phyloP scores from a whole-genome alignment of 2,888 invertebrate genomes.

The Unio delphinus region DNA sequence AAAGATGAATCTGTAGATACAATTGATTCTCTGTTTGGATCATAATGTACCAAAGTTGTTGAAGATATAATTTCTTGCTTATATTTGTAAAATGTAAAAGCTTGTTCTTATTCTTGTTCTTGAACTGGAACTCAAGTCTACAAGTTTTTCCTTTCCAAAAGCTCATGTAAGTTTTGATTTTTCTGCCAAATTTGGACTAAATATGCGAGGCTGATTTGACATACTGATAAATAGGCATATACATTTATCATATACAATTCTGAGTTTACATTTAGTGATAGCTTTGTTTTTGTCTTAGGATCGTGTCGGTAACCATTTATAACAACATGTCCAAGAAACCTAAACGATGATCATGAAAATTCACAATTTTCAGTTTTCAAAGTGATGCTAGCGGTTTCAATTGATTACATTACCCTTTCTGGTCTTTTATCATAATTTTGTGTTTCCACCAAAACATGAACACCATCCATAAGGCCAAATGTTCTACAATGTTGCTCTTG shows the following conservation, averaged over 20 bases:
- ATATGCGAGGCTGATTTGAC: constrained; percentile 36
- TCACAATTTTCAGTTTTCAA: constrained; percentile 20
- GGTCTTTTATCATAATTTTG: constrained; percentile 16
- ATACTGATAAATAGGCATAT: constrained; percentile 22
- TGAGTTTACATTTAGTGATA: constrained; percentile 15
- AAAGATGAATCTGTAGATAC: no score
- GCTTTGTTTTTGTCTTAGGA: constrained; percentile 13
- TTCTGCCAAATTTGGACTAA: constrained; percentile 15
- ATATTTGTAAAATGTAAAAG: constrained; percentile 49
- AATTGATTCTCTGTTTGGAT: constrained; percentile 34
- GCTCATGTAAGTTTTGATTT: constrained; percentile 20
- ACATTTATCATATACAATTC: constrained; percentile 8
- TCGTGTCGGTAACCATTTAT: constrained; percentile 1
- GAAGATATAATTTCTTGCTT: no score
- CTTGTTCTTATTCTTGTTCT: constrained; percentile 44
- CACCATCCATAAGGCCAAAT: constrained; percentile 26
- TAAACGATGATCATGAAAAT: constrained; percentile 8
- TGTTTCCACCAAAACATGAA: constrained; percentile 13
- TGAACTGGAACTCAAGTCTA: constrained; percentile 28
- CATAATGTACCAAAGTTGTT: constrained; percentile 6
- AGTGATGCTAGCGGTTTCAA: constrained; percentile 12
- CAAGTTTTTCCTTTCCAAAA: constrained; percentile 13
- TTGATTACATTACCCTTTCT: constrained; percentile 7
- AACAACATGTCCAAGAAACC: constrained; percentile 12
- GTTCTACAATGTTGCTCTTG: constrained; percentile 19